These are phyloP conservation scores for Lymantria dispar DNA, from an alignment of 2,888 invertebrate species.

Conservation along the genomic window DNA sequence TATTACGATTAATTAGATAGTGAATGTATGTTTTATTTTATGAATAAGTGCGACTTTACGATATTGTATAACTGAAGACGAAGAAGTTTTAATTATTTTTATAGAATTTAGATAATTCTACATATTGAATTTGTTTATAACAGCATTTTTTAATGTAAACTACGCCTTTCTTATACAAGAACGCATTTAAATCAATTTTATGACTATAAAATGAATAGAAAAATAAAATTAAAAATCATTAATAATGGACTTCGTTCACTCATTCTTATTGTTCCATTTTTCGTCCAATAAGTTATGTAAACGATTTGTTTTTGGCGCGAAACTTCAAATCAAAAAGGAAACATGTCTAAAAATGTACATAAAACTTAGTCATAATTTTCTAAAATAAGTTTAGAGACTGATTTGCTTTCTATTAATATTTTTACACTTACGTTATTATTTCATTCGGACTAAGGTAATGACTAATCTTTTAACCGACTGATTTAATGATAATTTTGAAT, in stretches of 20 bases:
- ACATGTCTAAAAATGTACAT: slow-evolving; percentile 57
- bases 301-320: slow-evolving; percentile 29
- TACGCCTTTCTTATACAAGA: background rate
- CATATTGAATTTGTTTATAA: background rate
- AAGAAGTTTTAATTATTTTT: slow-evolving; percentile 18
- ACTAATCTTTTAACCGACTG: slow-evolving; percentile 63
- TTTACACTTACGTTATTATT: slow-evolving; percentile 37
- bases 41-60: slow-evolving; percentile 30
- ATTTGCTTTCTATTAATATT: slow-evolving; percentile 67
- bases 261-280: too few relatives aligned
- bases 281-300: background rate
- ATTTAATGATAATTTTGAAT: slow-evolving; percentile 52
- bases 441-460: slow-evolving; percentile 46
- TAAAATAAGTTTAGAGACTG: slow-evolving; percentile 77
- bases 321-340: slow-evolving; percentile 27
- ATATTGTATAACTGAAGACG: slow-evolving; percentile 30
- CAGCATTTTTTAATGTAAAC: background rate
- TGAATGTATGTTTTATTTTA: slow-evolving; percentile 58
- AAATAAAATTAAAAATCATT: background rate
- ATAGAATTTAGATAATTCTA: background rate
- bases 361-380: slow-evolving; percentile 60
- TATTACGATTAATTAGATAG: slow-evolving; percentile 72
- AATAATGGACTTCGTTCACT: too few relatives aligned
- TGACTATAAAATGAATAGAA: background rate
- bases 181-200: background rate